Conservation (phyloP, 2,888 invertebrate genomes). For the Cephus pygmeus region DNA sequence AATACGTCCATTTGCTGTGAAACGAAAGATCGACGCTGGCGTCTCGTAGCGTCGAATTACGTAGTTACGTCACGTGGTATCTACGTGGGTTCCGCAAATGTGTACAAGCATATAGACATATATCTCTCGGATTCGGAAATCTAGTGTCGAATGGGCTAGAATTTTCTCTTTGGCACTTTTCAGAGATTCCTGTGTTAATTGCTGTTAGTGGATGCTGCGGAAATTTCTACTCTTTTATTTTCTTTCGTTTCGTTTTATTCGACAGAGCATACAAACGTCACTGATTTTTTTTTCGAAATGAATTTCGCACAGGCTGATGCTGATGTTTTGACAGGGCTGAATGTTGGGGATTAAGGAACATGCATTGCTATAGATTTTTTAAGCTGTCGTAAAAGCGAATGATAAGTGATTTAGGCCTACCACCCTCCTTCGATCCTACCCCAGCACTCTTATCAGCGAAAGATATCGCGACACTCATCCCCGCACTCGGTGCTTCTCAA, state of each 20-base stretch:
- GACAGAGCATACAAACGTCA: neutral
- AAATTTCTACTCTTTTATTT: neutral
- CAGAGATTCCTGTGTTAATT: conserved; percentile 33
- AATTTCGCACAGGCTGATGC: neutral
- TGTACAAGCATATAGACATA: neutral
- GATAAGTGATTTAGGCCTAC: neutral
- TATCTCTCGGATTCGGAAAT: neutral
- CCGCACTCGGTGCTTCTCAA: neutral
- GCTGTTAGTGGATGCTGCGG: conserved; percentile 10
- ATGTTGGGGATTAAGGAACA: neutral
- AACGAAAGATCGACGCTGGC: conserved; percentile 33
- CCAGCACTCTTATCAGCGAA: neutral
- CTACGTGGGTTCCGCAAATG: neutral
- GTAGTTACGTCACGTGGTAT: neutral
- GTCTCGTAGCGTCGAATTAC: neutral
- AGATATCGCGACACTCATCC: neutral
- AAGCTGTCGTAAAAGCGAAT: neutral
- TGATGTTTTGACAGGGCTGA: neutral
- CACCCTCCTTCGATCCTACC: neutral
- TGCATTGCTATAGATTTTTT: neutral
- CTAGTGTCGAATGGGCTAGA: neutral
- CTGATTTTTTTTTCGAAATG: neutral
- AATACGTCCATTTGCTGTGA: conserved; percentile 41
- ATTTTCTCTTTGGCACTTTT: neutral
- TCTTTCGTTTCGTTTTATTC: neutral